These are phyloP conservation scores for Pagrus major DNA, from an alignment of 2,113 vertebrate species.

Conservation along the genomic window DNA sequence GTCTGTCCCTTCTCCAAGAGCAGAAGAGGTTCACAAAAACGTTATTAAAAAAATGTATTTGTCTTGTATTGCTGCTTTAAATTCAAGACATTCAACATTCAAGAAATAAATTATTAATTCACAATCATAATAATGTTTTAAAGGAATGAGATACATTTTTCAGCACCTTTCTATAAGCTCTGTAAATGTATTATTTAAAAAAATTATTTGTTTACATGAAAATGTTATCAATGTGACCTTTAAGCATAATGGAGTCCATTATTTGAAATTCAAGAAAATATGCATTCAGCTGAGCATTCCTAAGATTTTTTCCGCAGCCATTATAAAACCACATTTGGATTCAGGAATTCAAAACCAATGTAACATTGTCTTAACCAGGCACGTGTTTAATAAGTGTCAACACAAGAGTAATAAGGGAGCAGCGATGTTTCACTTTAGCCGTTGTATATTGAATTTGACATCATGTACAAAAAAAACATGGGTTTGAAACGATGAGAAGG, in stretches of 20 bases:
- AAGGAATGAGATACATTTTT: too few species aligned
- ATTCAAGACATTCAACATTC: too few species aligned
- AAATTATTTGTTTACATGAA: too few species aligned
- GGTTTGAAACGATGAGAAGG: background rate
- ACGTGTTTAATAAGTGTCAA: background rate
- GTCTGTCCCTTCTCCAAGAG: slow-evolving; percentile 37
- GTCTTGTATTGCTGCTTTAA: too few species aligned
- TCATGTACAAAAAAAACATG: background rate
- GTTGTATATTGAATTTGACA: background rate
- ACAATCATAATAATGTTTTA: too few species aligned
- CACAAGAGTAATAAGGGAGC: background rate
- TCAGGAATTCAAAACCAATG: background rate
- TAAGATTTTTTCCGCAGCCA: background rate
- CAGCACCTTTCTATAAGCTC: too few species aligned
- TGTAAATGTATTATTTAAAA: too few species aligned
- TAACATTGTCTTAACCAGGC: background rate
- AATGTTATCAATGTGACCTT: too few species aligned
- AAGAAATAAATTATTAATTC: too few species aligned
- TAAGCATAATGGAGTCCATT: background rate
- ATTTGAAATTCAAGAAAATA: background rate
- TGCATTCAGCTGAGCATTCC: background rate
- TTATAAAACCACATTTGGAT: background rate
- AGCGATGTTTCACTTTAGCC: background rate
- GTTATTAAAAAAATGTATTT: too few species aligned
- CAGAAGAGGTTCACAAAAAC: too few species aligned